phyloP scores from a whole-genome alignment of 1,140 invertebrate species.

The Chironomus striatipennis region DNA sequence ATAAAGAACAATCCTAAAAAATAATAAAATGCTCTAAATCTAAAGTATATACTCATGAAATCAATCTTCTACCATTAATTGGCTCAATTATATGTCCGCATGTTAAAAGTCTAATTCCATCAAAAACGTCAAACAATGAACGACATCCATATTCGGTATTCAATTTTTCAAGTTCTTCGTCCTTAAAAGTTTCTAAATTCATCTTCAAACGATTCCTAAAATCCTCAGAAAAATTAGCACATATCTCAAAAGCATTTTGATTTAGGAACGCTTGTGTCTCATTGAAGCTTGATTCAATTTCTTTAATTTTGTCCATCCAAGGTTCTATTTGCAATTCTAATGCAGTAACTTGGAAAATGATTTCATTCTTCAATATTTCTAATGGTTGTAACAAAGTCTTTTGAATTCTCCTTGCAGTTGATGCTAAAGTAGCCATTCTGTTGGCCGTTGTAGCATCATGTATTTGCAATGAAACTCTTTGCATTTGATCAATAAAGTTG shows the following conservation, averaged over 20 bases:
- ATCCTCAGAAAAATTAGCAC: background rate
- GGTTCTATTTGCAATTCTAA: constrained; percentile 62
- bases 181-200: background rate
- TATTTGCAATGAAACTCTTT: constrained; percentile 53
- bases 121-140: background rate
- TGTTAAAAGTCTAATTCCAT: background rate
- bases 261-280: background rate
- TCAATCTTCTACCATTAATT: background rate
- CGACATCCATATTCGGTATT: background rate
- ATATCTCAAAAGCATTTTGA: background rate
- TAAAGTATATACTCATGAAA: too few species aligned
- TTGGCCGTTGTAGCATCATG: constrained; percentile 54
- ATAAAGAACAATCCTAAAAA: background rate
- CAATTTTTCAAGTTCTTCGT: background rate
- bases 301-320: constrained; percentile 35
- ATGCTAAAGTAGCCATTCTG: constrained; percentile 52
- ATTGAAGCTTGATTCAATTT: background rate
- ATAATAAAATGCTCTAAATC: background rate
- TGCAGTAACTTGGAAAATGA: constrained; percentile 64
- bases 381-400: constrained; percentile 54
- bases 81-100: background rate
- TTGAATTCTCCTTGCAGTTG: constrained; percentile 52
- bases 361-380: constrained; percentile 56
- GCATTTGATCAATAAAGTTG: constrained; percentile 62
- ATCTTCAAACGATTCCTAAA: background rate